Evolutionary conservation across 2,797 vertebrate genomes (phyloP).

Genomic region (Hyperoplus immaculatus): DNA sequence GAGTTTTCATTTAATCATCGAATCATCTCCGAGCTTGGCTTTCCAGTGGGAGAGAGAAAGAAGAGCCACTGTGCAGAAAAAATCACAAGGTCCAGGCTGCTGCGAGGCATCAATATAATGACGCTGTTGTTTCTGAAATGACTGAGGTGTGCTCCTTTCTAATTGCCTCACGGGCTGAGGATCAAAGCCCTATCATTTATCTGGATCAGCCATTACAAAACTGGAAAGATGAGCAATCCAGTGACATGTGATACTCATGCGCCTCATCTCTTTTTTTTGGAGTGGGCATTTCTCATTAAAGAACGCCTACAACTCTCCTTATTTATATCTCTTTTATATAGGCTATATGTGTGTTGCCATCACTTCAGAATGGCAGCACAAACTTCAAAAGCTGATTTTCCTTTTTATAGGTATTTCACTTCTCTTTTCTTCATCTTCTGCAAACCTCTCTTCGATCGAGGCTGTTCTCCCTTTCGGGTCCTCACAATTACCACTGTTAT

Average conservation of each 20-base stretch:
- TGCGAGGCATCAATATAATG: constrained; percentile 51
- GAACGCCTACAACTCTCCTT: background rate
- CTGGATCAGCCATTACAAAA: constrained; percentile 27
- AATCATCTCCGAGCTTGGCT: constrained; percentile 53
- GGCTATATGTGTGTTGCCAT: constrained; percentile 22
- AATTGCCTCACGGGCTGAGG: background rate
- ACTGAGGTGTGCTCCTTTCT: constrained; percentile 34
- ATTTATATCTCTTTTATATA: constrained; percentile 26
- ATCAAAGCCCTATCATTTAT: constrained; percentile 17
- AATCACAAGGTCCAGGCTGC: constrained; percentile 49
- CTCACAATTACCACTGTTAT: background rate
- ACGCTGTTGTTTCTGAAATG: constrained; percentile 43
- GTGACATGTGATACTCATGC: background rate
- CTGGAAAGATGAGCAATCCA: constrained; percentile 10
- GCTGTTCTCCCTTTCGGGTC: constrained; percentile 16
- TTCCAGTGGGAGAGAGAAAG: constrained; percentile 45
- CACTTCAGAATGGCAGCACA: constrained; percentile 24
- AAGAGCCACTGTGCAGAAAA: constrained; percentile 37
- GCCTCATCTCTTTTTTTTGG: background rate
- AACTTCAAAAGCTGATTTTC: constrained; percentile 24
- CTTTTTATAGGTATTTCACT: constrained; percentile 21
- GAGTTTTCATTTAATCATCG: constrained; percentile 67
- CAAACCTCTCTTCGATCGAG: constrained; percentile 33
- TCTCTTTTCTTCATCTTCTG: constrained; percentile 28
- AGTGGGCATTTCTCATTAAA: background rate